Percentiles rank a stretch among this genome's conserved stretches.
phyloP scores from a whole-genome alignment of 1,140 invertebrate genomes.

The Drosophila paulistorum region DNA sequence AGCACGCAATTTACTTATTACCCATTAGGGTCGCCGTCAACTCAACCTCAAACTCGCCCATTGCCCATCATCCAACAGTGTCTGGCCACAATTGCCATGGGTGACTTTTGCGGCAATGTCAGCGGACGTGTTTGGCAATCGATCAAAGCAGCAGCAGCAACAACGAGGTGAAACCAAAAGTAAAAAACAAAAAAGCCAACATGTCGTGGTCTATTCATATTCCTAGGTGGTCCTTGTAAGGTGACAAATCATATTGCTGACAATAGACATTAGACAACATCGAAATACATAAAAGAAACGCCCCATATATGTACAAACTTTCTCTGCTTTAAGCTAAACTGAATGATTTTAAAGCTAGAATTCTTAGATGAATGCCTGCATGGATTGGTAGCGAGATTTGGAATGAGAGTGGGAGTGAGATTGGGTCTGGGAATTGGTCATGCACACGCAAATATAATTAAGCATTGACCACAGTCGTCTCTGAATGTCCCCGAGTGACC shows the following conservation, averaged over 20 bases:
- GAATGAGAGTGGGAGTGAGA: neutral
- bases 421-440: conserved; percentile 42
- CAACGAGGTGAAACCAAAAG: conserved; percentile 30
- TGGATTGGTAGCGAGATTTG: neutral
- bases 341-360: conserved; percentile 29
- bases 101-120: conserved; percentile 3
- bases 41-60: neutral
- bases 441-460: conserved; percentile 76
- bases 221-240: conserved; percentile 25
- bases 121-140: conserved; percentile 54
- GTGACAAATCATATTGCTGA: conserved; percentile 76
- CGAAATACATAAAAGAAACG: conserved; percentile 7
- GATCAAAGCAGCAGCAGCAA: conserved; percentile 44
- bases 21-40: conserved; percentile 61
- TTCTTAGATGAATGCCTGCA: conserved; percentile 4
- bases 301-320: neutral
- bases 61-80: conserved; percentile 4
- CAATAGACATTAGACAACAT: conserved; percentile 47
- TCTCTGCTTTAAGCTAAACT: conserved; percentile 32
- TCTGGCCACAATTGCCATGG: neutral
- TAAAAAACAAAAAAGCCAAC: conserved; percentile 34
- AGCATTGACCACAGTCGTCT: conserved; percentile 36
- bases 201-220: conserved; percentile 21
- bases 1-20: conserved; percentile 81
- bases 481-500: conserved; percentile 16